Evolutionary conservation across 2,113 vertebrate species (phyloP).

Genomic region (Misgurnus anguillicaudatus): DNA sequence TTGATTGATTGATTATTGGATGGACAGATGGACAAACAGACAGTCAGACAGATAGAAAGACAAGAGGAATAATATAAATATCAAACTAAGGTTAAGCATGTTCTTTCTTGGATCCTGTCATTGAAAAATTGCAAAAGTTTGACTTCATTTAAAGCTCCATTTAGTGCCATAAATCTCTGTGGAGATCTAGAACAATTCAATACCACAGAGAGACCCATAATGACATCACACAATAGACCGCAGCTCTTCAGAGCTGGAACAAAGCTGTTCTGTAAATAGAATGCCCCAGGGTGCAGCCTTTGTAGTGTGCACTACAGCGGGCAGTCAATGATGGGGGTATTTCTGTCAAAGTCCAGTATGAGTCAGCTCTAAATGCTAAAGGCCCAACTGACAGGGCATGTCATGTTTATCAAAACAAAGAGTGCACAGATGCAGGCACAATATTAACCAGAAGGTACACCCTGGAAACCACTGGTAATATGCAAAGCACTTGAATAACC

Average conservation of each 20-base stretch:
- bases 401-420: slow-evolving; percentile 41
- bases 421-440: not conserved
- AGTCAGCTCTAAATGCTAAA: slow-evolving; percentile 39
- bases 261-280: not conserved
- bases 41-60: too few species aligned
- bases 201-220: not conserved
- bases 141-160: not conserved
- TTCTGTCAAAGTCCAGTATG: slow-evolving; percentile 8
- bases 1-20: too few species aligned
- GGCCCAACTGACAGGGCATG: slow-evolving; percentile 29
- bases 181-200: slow-evolving; percentile 8
- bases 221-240: not conserved
- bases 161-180: not conserved
- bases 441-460: not conserved
- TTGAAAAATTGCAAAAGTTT: not conserved
- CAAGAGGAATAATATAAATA: too few species aligned
- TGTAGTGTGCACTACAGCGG: slow-evolving; percentile 15
- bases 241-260: not conserved
- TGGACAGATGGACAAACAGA: too few species aligned
- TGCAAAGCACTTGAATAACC: too few species aligned
- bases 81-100: not conserved
- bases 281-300: not conserved
- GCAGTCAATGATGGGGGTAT: slow-evolving; percentile 11
- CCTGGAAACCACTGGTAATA: too few species aligned
- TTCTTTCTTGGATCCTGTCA: not conserved